Evolutionary conservation across 1,140 invertebrate genomes (phyloP).

Genomic region (Drosophila oshimai): DNA sequence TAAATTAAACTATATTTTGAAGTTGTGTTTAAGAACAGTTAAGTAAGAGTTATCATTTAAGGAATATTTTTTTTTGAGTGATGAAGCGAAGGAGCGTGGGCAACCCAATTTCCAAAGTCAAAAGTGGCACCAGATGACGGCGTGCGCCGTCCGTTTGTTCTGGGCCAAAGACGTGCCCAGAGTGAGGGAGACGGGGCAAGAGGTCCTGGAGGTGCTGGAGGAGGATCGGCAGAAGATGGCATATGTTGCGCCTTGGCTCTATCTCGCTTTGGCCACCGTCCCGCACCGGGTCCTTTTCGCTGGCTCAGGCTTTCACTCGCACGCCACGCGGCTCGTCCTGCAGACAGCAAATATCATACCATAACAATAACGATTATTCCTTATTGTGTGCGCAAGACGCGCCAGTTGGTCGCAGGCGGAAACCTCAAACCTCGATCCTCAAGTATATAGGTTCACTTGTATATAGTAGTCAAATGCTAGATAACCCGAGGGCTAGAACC

Average conservation of each 20-base stretch:
- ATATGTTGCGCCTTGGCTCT: conserved; percentile 66
- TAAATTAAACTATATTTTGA: too few species aligned
- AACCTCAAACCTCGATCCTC: conserved; percentile 25
- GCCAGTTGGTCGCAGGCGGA: conserved; percentile 56
- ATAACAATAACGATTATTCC: conserved; percentile 74
- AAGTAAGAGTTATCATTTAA: too few species aligned
- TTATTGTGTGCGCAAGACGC: conserved; percentile 56
- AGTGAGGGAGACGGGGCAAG: conserved; percentile 8
- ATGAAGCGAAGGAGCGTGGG: conserved; percentile 45
- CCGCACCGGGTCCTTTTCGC: conserved; percentile 47
- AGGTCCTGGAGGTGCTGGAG: conserved; percentile 20
- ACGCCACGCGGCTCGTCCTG: conserved; percentile 64
- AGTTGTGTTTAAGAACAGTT: too few species aligned
- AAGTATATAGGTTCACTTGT: conserved; percentile 15
- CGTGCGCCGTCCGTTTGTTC: conserved; percentile 76
- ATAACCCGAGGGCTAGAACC: conserved; percentile 4
- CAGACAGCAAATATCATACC: conserved; percentile 32
- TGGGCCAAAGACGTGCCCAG: conserved; percentile 21
- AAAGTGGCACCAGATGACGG: conserved; percentile 82
- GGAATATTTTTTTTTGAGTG: conserved; percentile 17
- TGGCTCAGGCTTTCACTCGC: conserved; percentile 76
- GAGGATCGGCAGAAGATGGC: conserved; percentile 51
- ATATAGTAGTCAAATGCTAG: conserved; percentile 7
- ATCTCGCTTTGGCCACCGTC: conserved; percentile 9
- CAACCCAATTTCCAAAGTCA: conserved; percentile 78